These are phyloP conservation scores for Monochamus saltuarius DNA, from an alignment of 1,140 invertebrate species.

Conservation along the genomic window DNA sequence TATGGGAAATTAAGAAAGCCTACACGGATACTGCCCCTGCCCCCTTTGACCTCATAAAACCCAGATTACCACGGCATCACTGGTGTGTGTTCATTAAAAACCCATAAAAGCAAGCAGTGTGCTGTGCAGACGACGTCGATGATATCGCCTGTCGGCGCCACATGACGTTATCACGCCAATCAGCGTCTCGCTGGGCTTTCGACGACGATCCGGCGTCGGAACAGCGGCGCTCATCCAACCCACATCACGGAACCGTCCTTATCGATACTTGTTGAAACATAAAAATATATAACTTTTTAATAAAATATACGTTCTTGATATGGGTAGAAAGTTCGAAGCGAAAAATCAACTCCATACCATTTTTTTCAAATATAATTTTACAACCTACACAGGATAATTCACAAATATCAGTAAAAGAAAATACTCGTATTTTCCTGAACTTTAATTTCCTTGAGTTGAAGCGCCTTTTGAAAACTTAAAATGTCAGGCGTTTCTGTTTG, in stretches of 20 bases:
- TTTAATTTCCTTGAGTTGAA: too few species aligned
- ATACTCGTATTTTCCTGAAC: too few species aligned
- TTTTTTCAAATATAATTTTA: too few species aligned
- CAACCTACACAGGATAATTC: too few species aligned
- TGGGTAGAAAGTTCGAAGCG: too few species aligned
- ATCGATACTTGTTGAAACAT: conserved; percentile 18
- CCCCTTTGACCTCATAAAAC: conserved; percentile 28
- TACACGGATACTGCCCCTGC: too few species aligned
- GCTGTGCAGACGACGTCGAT: conserved; percentile 30
- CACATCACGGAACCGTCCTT: not conserved
- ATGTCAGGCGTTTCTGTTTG: too few species aligned
- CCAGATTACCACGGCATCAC: conserved; percentile 28
- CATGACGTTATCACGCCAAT: conserved; percentile 37
- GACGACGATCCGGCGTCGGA: conserved; percentile 26
- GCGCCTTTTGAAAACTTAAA: too few species aligned
- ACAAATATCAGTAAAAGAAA: too few species aligned
- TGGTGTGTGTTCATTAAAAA: conserved; percentile 37
- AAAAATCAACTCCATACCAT: too few species aligned
- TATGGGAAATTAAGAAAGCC: too few species aligned
- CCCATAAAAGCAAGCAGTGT: conserved; percentile 32
- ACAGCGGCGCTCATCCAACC: conserved; percentile 14
- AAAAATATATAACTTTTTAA: not conserved
- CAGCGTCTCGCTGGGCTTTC: conserved; percentile 26
- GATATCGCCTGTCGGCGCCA: conserved; percentile 35
- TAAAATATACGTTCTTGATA: too few species aligned